Evolutionary conservation across 2,888 invertebrate species (phyloP).

Genomic region (Muscina levida): DNA sequence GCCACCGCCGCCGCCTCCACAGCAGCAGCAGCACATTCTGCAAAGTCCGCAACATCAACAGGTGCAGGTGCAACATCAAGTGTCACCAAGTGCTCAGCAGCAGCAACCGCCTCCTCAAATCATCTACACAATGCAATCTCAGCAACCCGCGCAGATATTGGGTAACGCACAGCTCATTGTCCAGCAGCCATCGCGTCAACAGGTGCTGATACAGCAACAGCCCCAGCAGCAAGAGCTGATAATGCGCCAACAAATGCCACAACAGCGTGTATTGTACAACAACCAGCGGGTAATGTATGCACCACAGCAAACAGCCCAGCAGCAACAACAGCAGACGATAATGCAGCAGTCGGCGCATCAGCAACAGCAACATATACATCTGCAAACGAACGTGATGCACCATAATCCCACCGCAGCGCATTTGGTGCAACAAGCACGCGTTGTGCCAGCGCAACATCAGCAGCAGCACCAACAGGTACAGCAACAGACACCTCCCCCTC

Average conservation of each 20-base stretch:
- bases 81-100: constrained; percentile 60
- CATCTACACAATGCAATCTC: constrained; percentile 73
- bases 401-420: constrained; percentile 67
- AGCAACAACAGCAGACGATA: constrained; percentile 59
- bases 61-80: constrained; percentile 68
- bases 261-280: constrained; percentile 76
- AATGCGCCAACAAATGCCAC: constrained; percentile 78
- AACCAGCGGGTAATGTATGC: constrained; percentile 74
- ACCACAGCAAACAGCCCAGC: constrained; percentile 65
- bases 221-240: constrained; percentile 78
- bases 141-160: constrained; percentile 71
- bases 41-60: constrained; percentile 73
- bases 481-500: constrained; percentile 65
- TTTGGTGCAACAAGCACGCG: constrained; percentile 73
- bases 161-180: constrained; percentile 76
- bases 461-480: constrained; percentile 58
- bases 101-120: constrained; percentile 71
- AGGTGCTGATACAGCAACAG: constrained; percentile 76
- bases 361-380: constrained; percentile 69
- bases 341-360: constrained; percentile 70
- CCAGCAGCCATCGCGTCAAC: constrained; percentile 74
- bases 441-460: constrained; percentile 60
- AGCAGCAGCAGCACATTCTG: constrained; percentile 69
- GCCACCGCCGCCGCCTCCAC: constrained; percentile 66
- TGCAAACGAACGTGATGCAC: constrained; percentile 69